Evolutionary conservation across 2,797 vertebrate genomes (phyloP).

Genomic region (Arremon brunneinucha): DNA sequence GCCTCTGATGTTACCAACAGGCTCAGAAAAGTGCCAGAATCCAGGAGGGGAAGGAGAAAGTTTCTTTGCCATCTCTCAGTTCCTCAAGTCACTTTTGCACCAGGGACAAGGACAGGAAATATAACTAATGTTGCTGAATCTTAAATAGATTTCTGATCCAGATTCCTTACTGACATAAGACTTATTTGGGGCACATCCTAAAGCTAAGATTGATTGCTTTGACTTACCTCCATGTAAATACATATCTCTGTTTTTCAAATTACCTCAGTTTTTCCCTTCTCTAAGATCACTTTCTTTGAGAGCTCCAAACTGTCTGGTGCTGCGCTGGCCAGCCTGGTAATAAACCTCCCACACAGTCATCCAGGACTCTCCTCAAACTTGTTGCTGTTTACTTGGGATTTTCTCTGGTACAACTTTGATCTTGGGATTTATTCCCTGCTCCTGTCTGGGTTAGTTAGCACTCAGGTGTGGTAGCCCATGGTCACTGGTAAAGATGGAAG

Average conservation of each 20-base stretch:
- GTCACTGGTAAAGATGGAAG: neutral
- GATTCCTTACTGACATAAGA: neutral
- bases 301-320: neutral
- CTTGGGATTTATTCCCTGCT: neutral
- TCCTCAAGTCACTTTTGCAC: neutral
- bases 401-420: neutral
- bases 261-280: neutral
- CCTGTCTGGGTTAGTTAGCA: neutral
- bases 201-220: neutral
- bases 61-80: neutral
- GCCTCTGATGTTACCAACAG: neutral
- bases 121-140: neutral
- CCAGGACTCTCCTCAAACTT: neutral
- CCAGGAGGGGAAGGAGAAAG: neutral
- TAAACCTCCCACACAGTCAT: rapidly evolving
- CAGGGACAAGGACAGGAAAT: neutral
- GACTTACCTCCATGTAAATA: neutral
- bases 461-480: neutral
- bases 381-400: neutral
- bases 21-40: neutral
- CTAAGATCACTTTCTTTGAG: neutral
- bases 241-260: neutral
- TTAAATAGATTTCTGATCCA: neutral
- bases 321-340: neutral
- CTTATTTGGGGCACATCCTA: neutral